A percentile compares a stretch with the other conserved stretches of the same genome.
Evolutionary conservation across 2,888 invertebrate genomes (phyloP).

Genomic region (Oscheius sp.): DNA sequence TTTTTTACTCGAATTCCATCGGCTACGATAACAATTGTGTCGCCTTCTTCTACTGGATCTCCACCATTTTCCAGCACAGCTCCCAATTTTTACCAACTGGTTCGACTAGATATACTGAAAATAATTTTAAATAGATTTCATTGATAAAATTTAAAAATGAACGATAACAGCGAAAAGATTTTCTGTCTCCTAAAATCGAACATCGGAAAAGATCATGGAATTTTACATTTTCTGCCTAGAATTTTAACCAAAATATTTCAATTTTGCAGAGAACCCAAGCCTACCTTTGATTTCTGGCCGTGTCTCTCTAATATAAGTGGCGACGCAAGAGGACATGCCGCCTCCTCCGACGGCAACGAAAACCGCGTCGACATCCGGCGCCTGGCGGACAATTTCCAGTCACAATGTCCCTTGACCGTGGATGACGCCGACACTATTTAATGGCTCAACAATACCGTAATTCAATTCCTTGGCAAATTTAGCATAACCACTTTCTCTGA

Average conservation of each 20-base stretch:
- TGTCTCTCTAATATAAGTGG: constrained; percentile 73
- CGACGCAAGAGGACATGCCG: constrained; percentile 75
- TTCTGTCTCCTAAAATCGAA: too few species aligned
- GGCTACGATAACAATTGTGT: constrained; percentile 72
- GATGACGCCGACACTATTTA: constrained; percentile 75
- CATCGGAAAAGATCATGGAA: too few species aligned
- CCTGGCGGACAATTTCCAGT: constrained; percentile 60
- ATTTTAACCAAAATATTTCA: too few species aligned
- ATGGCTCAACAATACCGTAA: constrained; percentile 74
- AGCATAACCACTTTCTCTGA: constrained; percentile 69
- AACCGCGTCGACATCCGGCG: constrained; percentile 75
- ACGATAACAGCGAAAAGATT: too few species aligned
- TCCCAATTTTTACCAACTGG: constrained; percentile 74
- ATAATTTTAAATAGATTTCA: too few species aligned
- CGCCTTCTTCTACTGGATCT: constrained; percentile 2
- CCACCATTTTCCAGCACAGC: constrained; percentile 53
- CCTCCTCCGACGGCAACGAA: constrained; percentile 76
- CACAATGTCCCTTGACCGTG: constrained; percentile 74
- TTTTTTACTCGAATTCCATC: constrained; percentile 75
- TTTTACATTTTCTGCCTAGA: too few species aligned
- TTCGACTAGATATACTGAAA: constrained; percentile 71
- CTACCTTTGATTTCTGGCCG: constrained; percentile 74
- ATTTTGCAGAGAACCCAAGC: too few species aligned
- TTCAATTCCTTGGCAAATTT: constrained; percentile 71
- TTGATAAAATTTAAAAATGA: too few species aligned